Conservation (phyloP, 2,113 vertebrate species). For the Epinephelus moara region DNA sequence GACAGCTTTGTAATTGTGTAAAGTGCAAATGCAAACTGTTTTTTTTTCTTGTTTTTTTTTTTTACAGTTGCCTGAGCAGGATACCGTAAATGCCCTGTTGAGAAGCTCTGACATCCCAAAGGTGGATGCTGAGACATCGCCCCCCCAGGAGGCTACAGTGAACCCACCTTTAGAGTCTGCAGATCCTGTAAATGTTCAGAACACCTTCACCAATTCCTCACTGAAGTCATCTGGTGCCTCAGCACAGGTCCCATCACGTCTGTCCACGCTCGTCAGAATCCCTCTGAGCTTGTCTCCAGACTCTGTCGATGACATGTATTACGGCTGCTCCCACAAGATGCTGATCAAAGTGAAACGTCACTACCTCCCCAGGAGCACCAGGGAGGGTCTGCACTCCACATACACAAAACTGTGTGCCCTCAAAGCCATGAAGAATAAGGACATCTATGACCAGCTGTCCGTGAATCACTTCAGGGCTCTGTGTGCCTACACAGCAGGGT, state of each 20-base stretch:
- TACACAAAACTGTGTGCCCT: slow-evolving; percentile 24
- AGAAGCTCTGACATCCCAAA: not conserved
- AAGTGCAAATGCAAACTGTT: too few species aligned
- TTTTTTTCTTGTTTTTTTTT: not conserved
- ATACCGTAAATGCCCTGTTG: not conserved
- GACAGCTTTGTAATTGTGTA: too few species aligned
- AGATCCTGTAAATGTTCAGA: not conserved
- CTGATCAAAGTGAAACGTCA: slow-evolving; percentile 46
- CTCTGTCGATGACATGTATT: slow-evolving; percentile 51
- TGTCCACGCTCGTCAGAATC: not conserved
- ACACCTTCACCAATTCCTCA: not conserved
- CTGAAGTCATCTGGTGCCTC: not conserved
- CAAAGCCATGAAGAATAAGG: slow-evolving; percentile 37
- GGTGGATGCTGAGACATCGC: not conserved
- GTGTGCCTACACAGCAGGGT: slow-evolving; percentile 45
- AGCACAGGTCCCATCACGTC: not conserved
- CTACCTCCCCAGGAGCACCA: slow-evolving; percentile 32
- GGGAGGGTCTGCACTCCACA: slow-evolving; percentile 7
- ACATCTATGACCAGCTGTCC: slow-evolving; percentile 27
- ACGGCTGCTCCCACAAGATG: slow-evolving; percentile 44
- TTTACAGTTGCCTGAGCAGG: not conserved
- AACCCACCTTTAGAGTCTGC: not conserved
- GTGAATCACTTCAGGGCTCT: slow-evolving; percentile 46
- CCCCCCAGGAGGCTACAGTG: not conserved
- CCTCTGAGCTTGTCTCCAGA: slow-evolving; percentile 25